Evolutionary conservation across 2,113 vertebrate species (phyloP).

Genomic region (Grammomys surdaster): DNA sequence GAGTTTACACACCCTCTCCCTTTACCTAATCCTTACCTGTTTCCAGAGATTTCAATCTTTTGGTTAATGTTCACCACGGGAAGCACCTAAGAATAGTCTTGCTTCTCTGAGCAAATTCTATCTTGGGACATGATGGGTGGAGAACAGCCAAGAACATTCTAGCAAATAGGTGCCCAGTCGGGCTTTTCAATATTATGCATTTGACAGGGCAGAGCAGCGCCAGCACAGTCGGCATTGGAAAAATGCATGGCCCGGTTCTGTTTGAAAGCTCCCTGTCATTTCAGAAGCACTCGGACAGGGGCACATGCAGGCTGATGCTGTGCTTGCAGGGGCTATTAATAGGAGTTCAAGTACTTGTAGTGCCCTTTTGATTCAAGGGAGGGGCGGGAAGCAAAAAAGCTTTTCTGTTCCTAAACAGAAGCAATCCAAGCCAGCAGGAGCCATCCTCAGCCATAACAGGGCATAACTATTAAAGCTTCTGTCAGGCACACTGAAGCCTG

Average conservation of each 20-base stretch:
- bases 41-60: slow-evolving; percentile 21
- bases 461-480: not conserved
- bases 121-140: slow-evolving; percentile 44
- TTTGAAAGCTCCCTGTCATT: slow-evolving; percentile 76
- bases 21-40: slow-evolving; percentile 5
- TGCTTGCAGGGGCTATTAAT: slow-evolving; percentile 39
- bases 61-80: slow-evolving; percentile 39
- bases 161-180: slow-evolving; percentile 59
- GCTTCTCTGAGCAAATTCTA: slow-evolving; percentile 60
- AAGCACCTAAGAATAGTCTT: slow-evolving; percentile 64
- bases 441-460: not conserved
- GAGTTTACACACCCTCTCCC: too few species aligned
- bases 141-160: slow-evolving; percentile 65
- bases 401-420: slow-evolving; percentile 56
- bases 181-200: slow-evolving; percentile 35
- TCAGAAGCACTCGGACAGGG: slow-evolving; percentile 54
- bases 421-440: not conserved
- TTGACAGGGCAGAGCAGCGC: slow-evolving; percentile 49
- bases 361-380: slow-evolving; percentile 25
- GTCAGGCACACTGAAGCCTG: not conserved
- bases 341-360: slow-evolving; percentile 39
- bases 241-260: slow-evolving; percentile 56
- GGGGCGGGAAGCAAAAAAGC: not conserved
- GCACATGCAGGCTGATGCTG: not conserved
- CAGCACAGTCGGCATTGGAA: slow-evolving; percentile 57